Percentiles rank a stretch among this genome's conserved stretches.
phyloP scores from a whole-genome alignment of 2,888 invertebrate species.

The Reticulitermes lucifugus region DNA sequence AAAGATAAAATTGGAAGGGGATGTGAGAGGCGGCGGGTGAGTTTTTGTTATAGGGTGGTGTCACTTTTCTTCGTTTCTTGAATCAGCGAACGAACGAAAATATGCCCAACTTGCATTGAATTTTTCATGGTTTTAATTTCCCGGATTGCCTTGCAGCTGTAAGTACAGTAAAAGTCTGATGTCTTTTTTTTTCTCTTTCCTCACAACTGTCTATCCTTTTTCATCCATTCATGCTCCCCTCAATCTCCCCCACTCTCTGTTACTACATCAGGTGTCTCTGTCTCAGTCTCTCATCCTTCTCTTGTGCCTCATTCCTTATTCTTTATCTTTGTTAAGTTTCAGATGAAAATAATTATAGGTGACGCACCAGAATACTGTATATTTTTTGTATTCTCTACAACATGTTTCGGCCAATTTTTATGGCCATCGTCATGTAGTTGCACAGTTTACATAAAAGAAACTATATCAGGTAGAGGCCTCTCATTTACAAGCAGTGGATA shows the following conservation, averaged over 20 bases:
- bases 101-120: slow-evolving; percentile 49
- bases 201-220: slow-evolving; percentile 18
- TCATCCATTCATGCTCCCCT: slow-evolving; percentile 12
- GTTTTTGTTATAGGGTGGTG: slow-evolving; percentile 30
- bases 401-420: too few species aligned
- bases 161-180: slow-evolving; percentile 47
- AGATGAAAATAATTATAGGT: neutral
- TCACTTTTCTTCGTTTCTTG: slow-evolving; percentile 39
- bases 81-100: slow-evolving; percentile 45
- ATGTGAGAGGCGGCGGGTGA: neutral
- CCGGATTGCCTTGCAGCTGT: slow-evolving; percentile 52
- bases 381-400: too few species aligned
- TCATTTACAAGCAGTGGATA: too few species aligned
- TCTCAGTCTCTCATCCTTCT: neutral
- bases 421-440: too few species aligned
- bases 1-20: neutral
- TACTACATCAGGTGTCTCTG: neutral
- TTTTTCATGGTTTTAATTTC: slow-evolving; percentile 54
- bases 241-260: slow-evolving; percentile 23
- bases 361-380: too few species aligned
- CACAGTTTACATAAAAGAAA: too few species aligned
- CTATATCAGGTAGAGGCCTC: too few species aligned
- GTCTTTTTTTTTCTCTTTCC: slow-evolving; percentile 30
- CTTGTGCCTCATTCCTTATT: neutral
- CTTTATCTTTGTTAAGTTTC: slow-evolving; percentile 6